Percentiles rank a stretch among this genome's conserved stretches.
These are phyloP conservation scores for Meda fulgida DNA, from an alignment of 2,797 vertebrate genomes.

Conservation along the genomic window DNA sequence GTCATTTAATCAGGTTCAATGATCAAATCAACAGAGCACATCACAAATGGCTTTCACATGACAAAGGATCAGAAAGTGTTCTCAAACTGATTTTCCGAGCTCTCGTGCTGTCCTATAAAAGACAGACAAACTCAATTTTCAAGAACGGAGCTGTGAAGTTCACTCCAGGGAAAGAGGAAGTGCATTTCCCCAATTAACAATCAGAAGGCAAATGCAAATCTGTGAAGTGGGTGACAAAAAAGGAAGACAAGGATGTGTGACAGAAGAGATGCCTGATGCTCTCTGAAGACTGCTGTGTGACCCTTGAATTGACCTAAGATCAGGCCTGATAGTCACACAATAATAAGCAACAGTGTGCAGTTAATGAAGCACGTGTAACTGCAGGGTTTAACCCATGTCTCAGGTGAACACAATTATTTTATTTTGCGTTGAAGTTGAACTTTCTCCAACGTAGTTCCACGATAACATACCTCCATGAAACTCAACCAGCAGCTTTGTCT, in stretches of 20 bases:
- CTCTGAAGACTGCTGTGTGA: neutral
- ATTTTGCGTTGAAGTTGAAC: neutral
- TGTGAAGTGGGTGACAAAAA: neutral
- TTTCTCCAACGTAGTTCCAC: neutral
- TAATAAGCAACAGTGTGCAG: constrained; percentile 17
- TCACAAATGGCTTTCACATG: neutral
- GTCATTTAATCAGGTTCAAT: neutral
- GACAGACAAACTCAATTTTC: constrained; percentile 3
- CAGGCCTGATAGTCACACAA: neutral
- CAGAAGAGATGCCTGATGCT: neutral
- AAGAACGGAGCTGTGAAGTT: constrained; percentile 37
- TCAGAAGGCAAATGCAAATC: neutral
- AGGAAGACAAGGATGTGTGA: neutral
- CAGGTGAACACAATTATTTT: constrained; percentile 8
- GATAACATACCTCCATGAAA: neutral
- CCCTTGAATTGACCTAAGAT: neutral
- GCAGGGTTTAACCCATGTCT: neutral
- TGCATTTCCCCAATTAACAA: constrained; percentile 14
- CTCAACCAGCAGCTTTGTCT: neutral
- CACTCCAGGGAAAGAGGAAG: constrained; percentile 9
- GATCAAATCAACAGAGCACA: constrained; percentile 19
- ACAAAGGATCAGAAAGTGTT: neutral
- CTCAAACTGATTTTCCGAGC: neutral
- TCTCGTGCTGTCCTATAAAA: neutral
- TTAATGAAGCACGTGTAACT: constrained; percentile 3